A percentile compares a stretch with the other conserved stretches of the same genome.
Evolutionary conservation across 2,113 vertebrate genomes (phyloP).

Genomic region (Canis aureus): DNA sequence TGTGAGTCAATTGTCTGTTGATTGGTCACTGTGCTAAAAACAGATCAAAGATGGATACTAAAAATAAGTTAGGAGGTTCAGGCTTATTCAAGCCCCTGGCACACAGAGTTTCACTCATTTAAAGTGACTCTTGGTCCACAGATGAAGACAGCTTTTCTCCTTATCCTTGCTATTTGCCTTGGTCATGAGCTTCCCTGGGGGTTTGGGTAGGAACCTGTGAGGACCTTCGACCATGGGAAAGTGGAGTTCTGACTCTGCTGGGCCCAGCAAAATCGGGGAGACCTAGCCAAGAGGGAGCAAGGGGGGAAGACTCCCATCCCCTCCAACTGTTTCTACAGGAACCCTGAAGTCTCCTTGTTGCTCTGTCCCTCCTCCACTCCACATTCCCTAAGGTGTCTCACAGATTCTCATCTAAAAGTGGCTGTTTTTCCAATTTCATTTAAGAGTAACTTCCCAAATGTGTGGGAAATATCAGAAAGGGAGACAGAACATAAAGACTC

Average conservation of each 20-base stretch:
- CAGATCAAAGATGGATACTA: neutral
- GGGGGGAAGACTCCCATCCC: fast-evolving
- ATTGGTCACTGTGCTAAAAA: neutral
- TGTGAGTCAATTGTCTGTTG: neutral
- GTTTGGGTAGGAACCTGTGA: neutral
- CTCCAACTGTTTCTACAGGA: neutral
- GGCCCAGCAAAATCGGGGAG: neutral
- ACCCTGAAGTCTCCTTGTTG: neutral
- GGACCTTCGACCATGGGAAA: neutral
- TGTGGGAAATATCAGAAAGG: too few relatives aligned
- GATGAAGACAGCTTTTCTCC: neutral
- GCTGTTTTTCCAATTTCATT: neutral
- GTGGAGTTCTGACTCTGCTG: neutral
- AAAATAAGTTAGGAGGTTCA: neutral
- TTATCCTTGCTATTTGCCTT: neutral
- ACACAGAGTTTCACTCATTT: neutral
- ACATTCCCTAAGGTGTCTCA: neutral
- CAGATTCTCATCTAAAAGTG: neutral
- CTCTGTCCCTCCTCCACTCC: neutral
- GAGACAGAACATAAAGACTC: too few relatives aligned
- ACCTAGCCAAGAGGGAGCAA: neutral
- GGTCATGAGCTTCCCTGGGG: neutral
- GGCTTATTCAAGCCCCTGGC: neutral
- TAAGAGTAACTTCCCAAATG: neutral
- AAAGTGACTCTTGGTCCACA: neutral